Evolutionary conservation across 1,140 invertebrate species (phyloP).

Genomic region (Euura saliciscinereae): DNA sequence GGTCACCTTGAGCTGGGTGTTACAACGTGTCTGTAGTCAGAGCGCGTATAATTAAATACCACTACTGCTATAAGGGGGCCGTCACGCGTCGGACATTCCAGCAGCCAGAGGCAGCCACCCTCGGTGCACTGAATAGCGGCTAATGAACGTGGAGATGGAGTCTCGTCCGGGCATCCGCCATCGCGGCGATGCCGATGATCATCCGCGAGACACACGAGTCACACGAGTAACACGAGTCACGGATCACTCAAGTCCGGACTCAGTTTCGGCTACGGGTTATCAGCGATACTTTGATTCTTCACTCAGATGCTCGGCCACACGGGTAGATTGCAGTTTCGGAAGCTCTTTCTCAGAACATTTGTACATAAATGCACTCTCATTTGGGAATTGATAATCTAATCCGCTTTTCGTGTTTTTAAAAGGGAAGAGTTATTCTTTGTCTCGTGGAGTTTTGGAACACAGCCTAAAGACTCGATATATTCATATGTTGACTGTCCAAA

Average conservation of each 20-base stretch:
- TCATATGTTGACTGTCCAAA: too few relatives aligned
- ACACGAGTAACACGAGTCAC: neutral
- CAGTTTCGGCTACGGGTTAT: neutral
- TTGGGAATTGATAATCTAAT: too few relatives aligned
- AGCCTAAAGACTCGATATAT: neutral
- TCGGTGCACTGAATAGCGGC: slow-evolving; percentile 58
- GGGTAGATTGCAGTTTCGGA: too few relatives aligned
- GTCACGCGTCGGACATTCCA: slow-evolving; percentile 55
- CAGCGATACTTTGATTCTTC: too few relatives aligned
- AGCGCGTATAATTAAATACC: slow-evolving; percentile 52
- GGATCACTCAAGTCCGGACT: neutral
- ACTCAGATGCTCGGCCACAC: too few relatives aligned
- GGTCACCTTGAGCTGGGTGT: too few relatives aligned
- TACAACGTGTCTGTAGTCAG: slow-evolving; percentile 37
- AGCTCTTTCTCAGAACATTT: too few relatives aligned
- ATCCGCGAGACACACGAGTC: neutral
- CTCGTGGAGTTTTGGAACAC: neutral
- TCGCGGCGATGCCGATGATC: neutral
- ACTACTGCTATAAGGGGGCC: slow-evolving; percentile 32
- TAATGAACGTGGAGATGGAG: slow-evolving; percentile 55
- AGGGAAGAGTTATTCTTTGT: too few relatives aligned
- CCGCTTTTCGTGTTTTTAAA: too few relatives aligned
- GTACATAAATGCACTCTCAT: too few relatives aligned
- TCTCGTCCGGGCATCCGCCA: slow-evolving; percentile 39
- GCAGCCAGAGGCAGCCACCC: slow-evolving; percentile 53